These are phyloP conservation scores for Albula goreensis DNA, from an alignment of 2,113 vertebrate species.

Conservation along the genomic window DNA sequence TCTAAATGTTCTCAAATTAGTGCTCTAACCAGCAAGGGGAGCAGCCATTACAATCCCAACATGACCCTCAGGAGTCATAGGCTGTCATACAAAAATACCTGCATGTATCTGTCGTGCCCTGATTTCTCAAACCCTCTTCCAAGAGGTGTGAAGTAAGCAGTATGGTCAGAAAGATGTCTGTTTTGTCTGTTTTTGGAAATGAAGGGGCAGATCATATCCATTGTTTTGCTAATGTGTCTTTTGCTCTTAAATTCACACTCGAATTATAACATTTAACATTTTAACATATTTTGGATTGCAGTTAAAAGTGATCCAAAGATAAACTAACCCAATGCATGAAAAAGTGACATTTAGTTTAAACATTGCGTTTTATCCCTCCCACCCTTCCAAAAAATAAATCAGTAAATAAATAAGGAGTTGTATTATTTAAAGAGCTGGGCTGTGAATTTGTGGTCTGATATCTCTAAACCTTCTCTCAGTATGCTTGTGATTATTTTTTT, in stretches of 20 bases:
- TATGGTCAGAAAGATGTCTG: neutral
- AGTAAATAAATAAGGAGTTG: no score
- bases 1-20: conserved; percentile 33
- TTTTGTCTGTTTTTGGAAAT: neutral
- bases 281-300: no score
- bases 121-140: conserved; percentile 9
- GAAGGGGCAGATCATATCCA: conserved; percentile 11
- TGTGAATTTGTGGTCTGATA: neutral
- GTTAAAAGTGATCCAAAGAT: no score
- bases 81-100: neutral
- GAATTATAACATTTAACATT: neutral
- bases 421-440: neutral
- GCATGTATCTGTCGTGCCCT: conserved; percentile 5
- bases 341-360: no score
- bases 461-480: neutral
- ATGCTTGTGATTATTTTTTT: neutral
- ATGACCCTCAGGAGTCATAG: neutral
- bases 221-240: conserved; percentile 10
- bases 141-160: neutral
- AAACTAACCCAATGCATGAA: no score
- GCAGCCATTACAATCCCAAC: neutral
- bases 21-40: neutral
- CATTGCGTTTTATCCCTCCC: no score
- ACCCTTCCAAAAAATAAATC: no score
- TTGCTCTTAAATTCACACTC: neutral